Evolutionary conservation across 1,140 invertebrate species (phyloP), one percentile per base, ranked within the genome.

Genomic region (Mycetomoellerius zeteki): DNA sequence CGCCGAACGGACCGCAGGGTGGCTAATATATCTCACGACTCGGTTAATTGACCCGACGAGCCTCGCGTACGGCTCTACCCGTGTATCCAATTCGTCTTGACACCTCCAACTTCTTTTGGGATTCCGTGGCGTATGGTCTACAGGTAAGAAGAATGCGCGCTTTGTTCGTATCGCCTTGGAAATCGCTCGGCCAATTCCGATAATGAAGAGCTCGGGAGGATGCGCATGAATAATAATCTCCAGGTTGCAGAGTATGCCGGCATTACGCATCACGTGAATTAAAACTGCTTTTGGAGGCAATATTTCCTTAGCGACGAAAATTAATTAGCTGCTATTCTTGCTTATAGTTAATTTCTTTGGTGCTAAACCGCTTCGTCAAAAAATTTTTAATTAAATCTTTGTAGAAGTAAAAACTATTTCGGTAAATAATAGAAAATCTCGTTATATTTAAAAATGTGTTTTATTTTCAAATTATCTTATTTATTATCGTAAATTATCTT

Each of bases 41-140:
- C 88, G 86, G 91, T 93, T 94, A 94, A 94, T 94, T 94, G 93
- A 90, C 88, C 88, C 88, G 54, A 72, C 89, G 58, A 85, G 88
- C 62, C 85, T 85, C 75, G 75, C 80, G 88, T 62, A 71, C 86
- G 78, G 78, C 56, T 85, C 86, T 62, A 76, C 47, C 69, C 89
- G 81, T 89, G 89, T 89, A 90, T 90, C 89, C 88, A 86, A 90
- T 89, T 89, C 88, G 84, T 86, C 88, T 89, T 87, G 88, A 89
- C 89, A 90, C 88, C 88, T 71, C 80, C 88, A 86, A 89, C 87
- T 88, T 87, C 85, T 89, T 89, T 86, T 47, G 71, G 84, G 71
- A 82, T 86, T 89, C 84, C 65, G 75, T 64, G 37, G 80, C 54
- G 82, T 86, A 76, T 89, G 72, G 88, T 89, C 84, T 76, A 58